Conservation (phyloP, 2,888 invertebrate species). For the Notodonta ziczac region DNA sequence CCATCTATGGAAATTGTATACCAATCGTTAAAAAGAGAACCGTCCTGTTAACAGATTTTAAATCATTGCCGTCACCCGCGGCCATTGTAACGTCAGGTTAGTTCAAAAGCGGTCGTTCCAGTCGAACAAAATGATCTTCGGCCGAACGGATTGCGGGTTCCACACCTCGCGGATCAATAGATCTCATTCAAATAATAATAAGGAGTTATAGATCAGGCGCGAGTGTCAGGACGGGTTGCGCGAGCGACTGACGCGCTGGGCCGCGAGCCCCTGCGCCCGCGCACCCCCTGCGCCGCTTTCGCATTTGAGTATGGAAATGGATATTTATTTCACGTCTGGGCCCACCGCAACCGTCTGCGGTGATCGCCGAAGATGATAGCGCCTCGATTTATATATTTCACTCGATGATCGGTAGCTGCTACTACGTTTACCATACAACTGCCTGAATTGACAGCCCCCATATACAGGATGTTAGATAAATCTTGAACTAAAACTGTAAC, state of each 20-base stretch:
- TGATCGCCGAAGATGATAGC: conserved; percentile 81
- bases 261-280: conserved; percentile 50
- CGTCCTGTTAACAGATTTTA: conserved; percentile 85
- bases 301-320: conserved; percentile 80
- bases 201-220: conserved; percentile 81
- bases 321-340: conserved; percentile 79
- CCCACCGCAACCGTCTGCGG: conserved; percentile 66
- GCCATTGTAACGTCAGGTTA: conserved; percentile 83
- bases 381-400: conserved; percentile 82
- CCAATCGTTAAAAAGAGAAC: conserved; percentile 84
- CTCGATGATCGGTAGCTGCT: conserved; percentile 78
- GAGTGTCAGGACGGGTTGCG: conserved; percentile 49
- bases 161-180: conserved; percentile 83
- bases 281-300: conserved; percentile 55
- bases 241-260: conserved; percentile 51
- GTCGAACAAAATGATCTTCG: conserved; percentile 83
- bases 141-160: conserved; percentile 73
- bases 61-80: conserved; percentile 82
- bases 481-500: conserved; percentile 7
- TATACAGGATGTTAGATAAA: conserved; percentile 56
- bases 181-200: conserved; percentile 84
- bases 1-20: conserved; percentile 84
- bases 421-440: conserved; percentile 71
- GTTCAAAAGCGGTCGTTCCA: conserved; percentile 82
- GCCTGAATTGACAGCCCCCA: conserved; percentile 54